Conservation (phyloP, 2,113 vertebrate genomes). For the Lepus americanus region DNA sequence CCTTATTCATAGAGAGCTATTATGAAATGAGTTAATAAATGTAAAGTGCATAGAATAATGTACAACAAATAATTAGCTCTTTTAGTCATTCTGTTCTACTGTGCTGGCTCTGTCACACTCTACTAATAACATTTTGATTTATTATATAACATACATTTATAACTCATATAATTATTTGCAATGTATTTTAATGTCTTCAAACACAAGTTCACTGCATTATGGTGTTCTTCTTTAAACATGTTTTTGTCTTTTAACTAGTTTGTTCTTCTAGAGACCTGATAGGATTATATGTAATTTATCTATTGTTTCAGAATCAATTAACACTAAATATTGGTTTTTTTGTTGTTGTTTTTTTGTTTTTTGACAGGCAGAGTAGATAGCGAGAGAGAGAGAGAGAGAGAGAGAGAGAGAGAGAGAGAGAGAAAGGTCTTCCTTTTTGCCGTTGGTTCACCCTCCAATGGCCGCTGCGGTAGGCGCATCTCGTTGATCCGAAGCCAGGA, state of each 20-base stretch:
- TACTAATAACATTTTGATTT: background rate
- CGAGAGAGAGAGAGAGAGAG: too few species aligned
- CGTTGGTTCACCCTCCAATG: too few species aligned
- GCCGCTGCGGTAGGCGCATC: too few species aligned
- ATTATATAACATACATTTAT: background rate
- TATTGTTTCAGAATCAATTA: background rate
- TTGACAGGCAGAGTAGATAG: too few species aligned
- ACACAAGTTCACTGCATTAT: background rate
- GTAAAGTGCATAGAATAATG: background rate
- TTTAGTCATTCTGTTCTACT: background rate
- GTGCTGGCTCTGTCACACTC: background rate
- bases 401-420: too few species aligned
- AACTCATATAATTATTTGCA: background rate
- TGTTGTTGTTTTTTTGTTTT: too few species aligned
- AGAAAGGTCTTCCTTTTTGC: accelerated
- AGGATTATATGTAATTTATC: background rate
- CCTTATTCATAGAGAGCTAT: background rate
- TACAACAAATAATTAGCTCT: too few species aligned
- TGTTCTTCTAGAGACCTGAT: background rate
- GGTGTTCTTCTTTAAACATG: background rate
- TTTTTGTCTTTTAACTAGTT: background rate
- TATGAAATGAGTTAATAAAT: background rate
- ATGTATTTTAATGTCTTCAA: background rate
- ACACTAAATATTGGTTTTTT: background rate
- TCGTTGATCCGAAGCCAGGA: too few species aligned